Conservation (phyloP, 2,797 vertebrate genomes). For the Propithecus deckenii region DNA sequence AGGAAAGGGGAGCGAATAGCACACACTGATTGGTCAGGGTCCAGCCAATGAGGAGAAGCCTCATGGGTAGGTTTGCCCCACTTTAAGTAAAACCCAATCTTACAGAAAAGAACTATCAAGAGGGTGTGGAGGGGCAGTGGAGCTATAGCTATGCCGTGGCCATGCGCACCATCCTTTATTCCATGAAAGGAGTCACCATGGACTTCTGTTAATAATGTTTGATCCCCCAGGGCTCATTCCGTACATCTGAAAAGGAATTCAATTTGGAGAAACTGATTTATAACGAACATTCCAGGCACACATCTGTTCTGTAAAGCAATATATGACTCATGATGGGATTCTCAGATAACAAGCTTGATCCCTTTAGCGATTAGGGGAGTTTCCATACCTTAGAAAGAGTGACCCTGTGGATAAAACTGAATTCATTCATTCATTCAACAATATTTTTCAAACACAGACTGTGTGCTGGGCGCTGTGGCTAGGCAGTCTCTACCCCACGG, state of each 20-base stretch:
- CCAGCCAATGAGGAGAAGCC: not conserved
- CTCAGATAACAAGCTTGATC: not conserved
- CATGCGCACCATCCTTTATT: not conserved
- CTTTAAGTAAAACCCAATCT: not conserved
- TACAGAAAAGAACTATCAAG: not conserved
- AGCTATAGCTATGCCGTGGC: fast-evolving
- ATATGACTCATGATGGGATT: not conserved
- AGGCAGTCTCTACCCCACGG: not conserved
- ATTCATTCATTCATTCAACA: constrained; percentile 28
- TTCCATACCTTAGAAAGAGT: not conserved
- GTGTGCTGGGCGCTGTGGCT: not conserved
- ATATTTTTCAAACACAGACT: not conserved
- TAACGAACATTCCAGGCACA: not conserved
- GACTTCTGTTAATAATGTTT: not conserved
- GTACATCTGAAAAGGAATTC: constrained; percentile 8
- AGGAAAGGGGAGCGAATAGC: not conserved
- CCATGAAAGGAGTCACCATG: not conserved
- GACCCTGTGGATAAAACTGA: not conserved
- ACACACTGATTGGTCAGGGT: not conserved
- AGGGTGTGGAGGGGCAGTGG: not conserved
- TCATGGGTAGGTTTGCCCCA: fast-evolving
- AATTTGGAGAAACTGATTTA: constrained; percentile 41
- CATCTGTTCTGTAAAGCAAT: not conserved
- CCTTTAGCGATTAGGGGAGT: not conserved
- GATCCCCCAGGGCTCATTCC: not conserved